Evolutionary conservation across 1,140 invertebrate genomes (phyloP).

Genomic region (Rhopalosiphum maidis): DNA sequence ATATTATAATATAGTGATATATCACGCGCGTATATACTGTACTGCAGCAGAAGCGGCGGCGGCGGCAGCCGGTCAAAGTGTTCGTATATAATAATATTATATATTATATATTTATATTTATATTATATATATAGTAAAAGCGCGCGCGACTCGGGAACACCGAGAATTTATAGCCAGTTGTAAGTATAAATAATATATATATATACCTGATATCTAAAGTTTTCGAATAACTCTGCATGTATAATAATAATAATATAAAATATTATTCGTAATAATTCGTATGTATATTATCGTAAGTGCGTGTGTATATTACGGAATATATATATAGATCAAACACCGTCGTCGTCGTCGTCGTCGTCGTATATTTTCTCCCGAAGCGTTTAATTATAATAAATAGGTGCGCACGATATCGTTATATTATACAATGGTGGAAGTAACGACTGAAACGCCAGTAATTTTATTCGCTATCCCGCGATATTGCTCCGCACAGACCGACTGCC

Average conservation of each 20-base stretch:
- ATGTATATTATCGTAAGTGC: neutral
- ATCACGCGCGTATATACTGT: neutral
- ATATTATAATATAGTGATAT: neutral
- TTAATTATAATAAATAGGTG: constrained; percentile 14
- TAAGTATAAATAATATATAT: neutral
- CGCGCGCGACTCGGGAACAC: neutral
- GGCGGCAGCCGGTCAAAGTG: neutral
- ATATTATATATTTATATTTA: neutral
- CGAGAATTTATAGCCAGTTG: neutral
- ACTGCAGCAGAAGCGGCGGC: neutral
- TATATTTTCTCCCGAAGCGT: neutral
- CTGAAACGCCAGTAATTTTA: constrained; percentile 5
- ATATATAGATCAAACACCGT: neutral
- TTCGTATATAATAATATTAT: neutral
- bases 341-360: neutral
- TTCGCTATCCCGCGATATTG: neutral
- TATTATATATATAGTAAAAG: neutral
- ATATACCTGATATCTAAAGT: neutral
- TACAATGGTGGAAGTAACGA: neutral
- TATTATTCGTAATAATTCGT: neutral
- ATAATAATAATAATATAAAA: neutral
- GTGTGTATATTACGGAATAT: neutral
- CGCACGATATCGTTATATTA: constrained; percentile 5
- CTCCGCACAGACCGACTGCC: neutral
- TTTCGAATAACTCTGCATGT: neutral